Evolutionary conservation across 2,888 invertebrate genomes (phyloP), one percentile per base, ranked within the genome.

Genomic region (Glyphotaelius pellucidus): DNA sequence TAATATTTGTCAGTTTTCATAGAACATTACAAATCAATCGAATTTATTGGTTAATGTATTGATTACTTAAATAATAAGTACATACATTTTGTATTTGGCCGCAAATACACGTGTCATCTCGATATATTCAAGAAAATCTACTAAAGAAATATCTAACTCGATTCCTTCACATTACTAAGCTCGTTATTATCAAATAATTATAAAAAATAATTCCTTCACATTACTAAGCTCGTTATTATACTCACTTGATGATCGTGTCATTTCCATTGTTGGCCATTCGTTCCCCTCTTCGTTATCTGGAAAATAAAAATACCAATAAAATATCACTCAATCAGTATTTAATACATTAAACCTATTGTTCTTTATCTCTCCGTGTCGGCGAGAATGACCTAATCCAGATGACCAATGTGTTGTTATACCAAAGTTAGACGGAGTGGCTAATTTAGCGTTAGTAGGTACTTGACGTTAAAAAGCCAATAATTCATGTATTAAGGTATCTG

Each of bases 241-340:
- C 90, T 92, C 38, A 92, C 92, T 90, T 92, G 38, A 92, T 86
- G 38, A 92, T 85, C 79, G 92, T 92, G 52, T 92, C 92, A 42
- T 67, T 90, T 11, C 87, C 90, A 90, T 90, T 90, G 88, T 92
- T 92, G 25, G 92, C 92, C 92, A 92, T 92, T 92, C 91, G 91
- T 47, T 85, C 7, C 42, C n/a, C 32, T 85, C n/a, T 67, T 19
- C 25, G 52, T 85, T 85, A 85, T 85, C 85, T 85, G 42, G 38
- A 85, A 85, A n/a, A 42, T 85, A 19, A 85, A 42, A 85, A 25
- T 12, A 38, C 7, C 0, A 15, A 85, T 85, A 38, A 85, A 42
- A 83, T 15, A 83, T 19, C 25, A 19, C 25, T 31, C 83, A 83
- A 31, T 31, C 2, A 67, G 52, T 12, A 83, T 67, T 67, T 67